Evolutionary conservation across 2,888 invertebrate species (phyloP), one percentile per base, ranked within the genome.

Genomic region (Nysson spinosus): DNA sequence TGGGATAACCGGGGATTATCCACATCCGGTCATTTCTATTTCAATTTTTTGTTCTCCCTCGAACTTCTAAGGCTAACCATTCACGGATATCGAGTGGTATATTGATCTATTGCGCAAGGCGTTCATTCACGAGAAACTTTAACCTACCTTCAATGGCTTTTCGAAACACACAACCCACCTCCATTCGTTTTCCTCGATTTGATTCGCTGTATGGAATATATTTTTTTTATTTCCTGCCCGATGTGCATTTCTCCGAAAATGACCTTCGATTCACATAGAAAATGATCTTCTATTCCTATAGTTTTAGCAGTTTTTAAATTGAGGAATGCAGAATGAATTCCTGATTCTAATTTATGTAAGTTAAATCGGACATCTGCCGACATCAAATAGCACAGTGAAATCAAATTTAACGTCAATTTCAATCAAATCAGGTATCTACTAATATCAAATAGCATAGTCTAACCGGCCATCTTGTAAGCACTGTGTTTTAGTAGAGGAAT

Each of bases 21-120:
- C 77, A 82, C 85, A 83, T 85, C 85, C 85, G 85, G 85, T 85
- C 85, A 85, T 78, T 84, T 83, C 79, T 81, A 75, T 79, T 75
- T 72, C 76, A 81, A 69, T 72, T 79, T 81, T 80, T 81, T 81
- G 74, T 65, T 35, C 14, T 16, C 24, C 12, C 12, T 22, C 4
- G 19, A 11, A 6, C 12, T 22, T 20, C 30, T 20, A 26, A 32
- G 20, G 11, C 40, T 7, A 3, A 47, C 47, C 61, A 73, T 78
- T 77, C 54, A 50, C 34, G 19, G 63, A 75, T 80, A 82, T 85
- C 82, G 80, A 83, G 83, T 84, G 77, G 78, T 79, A 74, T 51
- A 62, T 61, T 40, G 75, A 72, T 66, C 69, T 37, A 55, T 57
- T 42, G 51, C 57, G 46, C 44, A 37, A n/a, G 35, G 37, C 43